A percentile compares a stretch with the other conserved stretches of the same genome.
phyloP scores from a whole-genome alignment of 2,797 vertebrate genomes.

The Tiaroga cobitis region DNA sequence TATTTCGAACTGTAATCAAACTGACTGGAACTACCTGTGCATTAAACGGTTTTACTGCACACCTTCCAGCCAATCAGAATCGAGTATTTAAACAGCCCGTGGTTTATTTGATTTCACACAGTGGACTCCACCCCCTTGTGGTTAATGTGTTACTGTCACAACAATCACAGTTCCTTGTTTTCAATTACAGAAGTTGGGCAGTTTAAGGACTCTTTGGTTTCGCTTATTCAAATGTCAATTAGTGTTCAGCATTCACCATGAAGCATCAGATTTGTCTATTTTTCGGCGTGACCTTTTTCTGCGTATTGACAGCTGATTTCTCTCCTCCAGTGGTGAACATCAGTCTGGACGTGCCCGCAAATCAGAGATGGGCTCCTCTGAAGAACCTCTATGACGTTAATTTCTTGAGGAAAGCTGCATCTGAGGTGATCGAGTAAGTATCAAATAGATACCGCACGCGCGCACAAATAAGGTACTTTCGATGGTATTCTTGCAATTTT shows the following conservation, averaged over 20 bases:
- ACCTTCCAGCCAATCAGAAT: too few relatives aligned
- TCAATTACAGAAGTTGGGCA: neutral
- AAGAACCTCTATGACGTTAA: slow-evolving; percentile 63
- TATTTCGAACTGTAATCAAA: too few relatives aligned
- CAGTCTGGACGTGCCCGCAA: slow-evolving; percentile 70
- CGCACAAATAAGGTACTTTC: neutral
- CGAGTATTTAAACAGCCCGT: too few relatives aligned
- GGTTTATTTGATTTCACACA: neutral
- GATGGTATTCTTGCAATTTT: neutral
- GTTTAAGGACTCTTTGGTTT: neutral
- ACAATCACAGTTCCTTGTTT: slow-evolving; percentile 5
- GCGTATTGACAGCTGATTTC: slow-evolving; percentile 43
- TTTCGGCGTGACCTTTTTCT: slow-evolving; percentile 31
- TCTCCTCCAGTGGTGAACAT: slow-evolving; percentile 71
- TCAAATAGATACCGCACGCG: neutral
- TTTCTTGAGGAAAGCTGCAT: slow-evolving; percentile 68
- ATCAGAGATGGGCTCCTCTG: slow-evolving; percentile 71
- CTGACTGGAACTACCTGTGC: too few relatives aligned
- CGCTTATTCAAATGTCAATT: neutral
- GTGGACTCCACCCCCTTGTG: slow-evolving; percentile 3
- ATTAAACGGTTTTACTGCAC: too few relatives aligned
- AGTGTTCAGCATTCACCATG: slow-evolving; percentile 13
- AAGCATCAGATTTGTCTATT: neutral
- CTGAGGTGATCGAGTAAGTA: slow-evolving; percentile 78
- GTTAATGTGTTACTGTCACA: neutral